These are phyloP conservation scores for Tetramorium simillimum DNA, from an alignment of 1,140 invertebrate genomes.

Conservation along the genomic window DNA sequence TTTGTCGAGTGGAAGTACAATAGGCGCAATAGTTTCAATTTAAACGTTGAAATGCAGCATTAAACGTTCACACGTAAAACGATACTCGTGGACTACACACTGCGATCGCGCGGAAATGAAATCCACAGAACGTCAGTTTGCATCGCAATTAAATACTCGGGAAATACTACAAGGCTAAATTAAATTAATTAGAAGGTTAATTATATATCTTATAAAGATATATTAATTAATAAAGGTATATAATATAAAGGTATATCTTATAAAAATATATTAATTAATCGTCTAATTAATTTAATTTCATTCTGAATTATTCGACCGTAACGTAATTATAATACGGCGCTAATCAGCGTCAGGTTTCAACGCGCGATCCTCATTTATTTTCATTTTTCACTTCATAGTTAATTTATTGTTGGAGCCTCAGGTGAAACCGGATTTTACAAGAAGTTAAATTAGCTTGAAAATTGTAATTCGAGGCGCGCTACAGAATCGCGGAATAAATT, in stretches of 20 bases:
- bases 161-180: background rate
- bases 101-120: background rate
- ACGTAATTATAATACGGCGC: background rate
- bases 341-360: background rate
- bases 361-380: background rate
- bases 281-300: background rate
- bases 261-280: too few relatives aligned
- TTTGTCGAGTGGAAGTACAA: conserved; percentile 28
- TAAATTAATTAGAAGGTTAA: too few relatives aligned
- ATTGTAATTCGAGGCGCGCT: background rate
- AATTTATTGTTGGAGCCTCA: background rate
- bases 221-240: too few relatives aligned
- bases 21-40: conserved; percentile 6
- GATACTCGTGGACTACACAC: background rate
- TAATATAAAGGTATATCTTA: too few relatives aligned
- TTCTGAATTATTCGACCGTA: background rate
- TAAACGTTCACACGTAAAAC: background rate
- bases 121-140: background rate
- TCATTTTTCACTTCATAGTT: background rate
- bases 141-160: conserved; percentile 3
- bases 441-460: background rate
- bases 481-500: background rate
- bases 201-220: too few relatives aligned
- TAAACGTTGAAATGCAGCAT: conserved; percentile 1
- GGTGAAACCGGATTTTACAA: background rate